Evolutionary conservation across 2,113 vertebrate genomes (phyloP).

Genomic region (Spilogale gracilis): DNA sequence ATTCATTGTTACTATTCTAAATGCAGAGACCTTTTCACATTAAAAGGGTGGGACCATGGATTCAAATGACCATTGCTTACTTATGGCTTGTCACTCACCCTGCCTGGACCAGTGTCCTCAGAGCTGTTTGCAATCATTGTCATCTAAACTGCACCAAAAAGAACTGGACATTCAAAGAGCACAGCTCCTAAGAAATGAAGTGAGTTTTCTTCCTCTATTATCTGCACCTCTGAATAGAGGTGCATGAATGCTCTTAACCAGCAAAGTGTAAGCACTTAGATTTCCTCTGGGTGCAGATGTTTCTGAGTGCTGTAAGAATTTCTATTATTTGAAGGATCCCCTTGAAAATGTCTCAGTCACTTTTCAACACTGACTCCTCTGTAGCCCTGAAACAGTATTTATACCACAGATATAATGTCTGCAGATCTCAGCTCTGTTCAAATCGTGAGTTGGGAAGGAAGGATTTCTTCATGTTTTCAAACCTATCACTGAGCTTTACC

Average conservation of each 20-base stretch:
- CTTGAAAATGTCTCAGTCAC: slow-evolving; percentile 54
- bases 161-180: not conserved
- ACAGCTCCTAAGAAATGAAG: not conserved
- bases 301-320: slow-evolving; percentile 59
- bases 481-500: not conserved
- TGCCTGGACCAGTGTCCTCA: not conserved
- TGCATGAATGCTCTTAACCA: not conserved
- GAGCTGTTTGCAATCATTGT: slow-evolving; percentile 2
- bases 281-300: slow-evolving; percentile 53
- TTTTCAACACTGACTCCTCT: slow-evolving; percentile 53
- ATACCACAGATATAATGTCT: not conserved
- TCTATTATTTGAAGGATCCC: slow-evolving; percentile 68
- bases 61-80: slow-evolving; percentile 56
- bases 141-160: not conserved
- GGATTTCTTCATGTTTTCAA: slow-evolving; percentile 14
- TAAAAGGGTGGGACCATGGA: not conserved
- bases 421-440: not conserved
- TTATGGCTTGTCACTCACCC: slow-evolving; percentile 21
- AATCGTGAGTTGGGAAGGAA: not conserved
- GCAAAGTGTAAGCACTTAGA: not conserved
- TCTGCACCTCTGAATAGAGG: not conserved
- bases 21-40: slow-evolving; percentile 30
- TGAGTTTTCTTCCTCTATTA: slow-evolving; percentile 32
- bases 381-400: slow-evolving; percentile 4
- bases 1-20: slow-evolving; percentile 70